Conservation (phyloP, 1,140 invertebrate species). For the Oncopodura yosiiana region DNA sequence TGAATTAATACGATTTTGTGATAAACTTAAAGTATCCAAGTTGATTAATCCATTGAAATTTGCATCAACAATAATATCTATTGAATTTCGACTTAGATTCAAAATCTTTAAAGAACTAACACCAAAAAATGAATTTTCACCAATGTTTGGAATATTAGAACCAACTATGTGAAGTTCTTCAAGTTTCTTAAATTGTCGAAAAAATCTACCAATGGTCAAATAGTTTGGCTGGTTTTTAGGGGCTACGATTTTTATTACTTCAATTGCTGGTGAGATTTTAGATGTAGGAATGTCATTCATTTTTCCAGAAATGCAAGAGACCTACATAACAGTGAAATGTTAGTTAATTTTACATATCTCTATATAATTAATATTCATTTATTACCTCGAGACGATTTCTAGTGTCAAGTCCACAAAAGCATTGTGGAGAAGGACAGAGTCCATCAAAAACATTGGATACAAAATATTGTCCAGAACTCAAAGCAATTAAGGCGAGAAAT, state of each 20-base stretch:
- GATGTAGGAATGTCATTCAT: constrained; percentile 48
- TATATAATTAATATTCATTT: no score
- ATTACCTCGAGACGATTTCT: constrained; percentile 37
- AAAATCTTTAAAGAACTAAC: constrained; percentile 55
- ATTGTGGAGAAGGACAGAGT: constrained; percentile 33
- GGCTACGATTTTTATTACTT: constrained; percentile 59
- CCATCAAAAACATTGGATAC: constrained; percentile 16
- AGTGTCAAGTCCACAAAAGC: constrained; percentile 38
- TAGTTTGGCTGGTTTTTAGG: constrained; percentile 53
- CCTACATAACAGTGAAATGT: no score
- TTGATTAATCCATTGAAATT: constrained; percentile 40
- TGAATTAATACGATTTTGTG: constrained; percentile 44
- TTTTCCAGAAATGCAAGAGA: constrained; percentile 48
- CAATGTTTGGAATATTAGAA: constrained; percentile 66
- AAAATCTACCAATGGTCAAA: constrained; percentile 62
- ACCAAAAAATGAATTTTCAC: constrained; percentile 65
- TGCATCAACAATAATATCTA: constrained; percentile 50
- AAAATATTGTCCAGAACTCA: no score
- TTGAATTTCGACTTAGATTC: constrained; percentile 65
- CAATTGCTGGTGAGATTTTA: constrained; percentile 50
- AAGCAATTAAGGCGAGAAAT: no score
- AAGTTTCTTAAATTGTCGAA: constrained; percentile 54
- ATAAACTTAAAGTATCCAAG: constrained; percentile 43
- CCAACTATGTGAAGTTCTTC: constrained; percentile 61
- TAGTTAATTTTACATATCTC: no score